Evolutionary conservation across 1,140 invertebrate species (phyloP), one percentile per base, ranked within the genome.

Genomic region (Venturia canescens): DNA sequence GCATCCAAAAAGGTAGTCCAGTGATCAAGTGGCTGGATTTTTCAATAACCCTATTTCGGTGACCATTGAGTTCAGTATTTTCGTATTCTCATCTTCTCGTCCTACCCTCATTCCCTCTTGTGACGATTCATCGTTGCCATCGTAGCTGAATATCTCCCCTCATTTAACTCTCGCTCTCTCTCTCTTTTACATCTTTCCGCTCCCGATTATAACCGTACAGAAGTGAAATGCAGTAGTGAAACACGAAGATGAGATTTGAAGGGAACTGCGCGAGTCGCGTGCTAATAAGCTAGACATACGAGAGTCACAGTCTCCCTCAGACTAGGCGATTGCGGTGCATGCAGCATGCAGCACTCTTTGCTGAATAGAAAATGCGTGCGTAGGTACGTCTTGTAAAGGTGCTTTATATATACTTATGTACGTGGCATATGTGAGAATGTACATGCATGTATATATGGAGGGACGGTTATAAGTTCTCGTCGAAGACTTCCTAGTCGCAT

Each of bases 161-260:
- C 44, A 13, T 16, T 9, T 34, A 27, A 34, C 50, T 34, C 27
- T 5, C 72, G 11, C 18, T 50, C 50, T 34, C 27, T 5, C 72
- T 21, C 18, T 50, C 31, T 21, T 34, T 18, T 31, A 18, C 48
- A 57, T 16, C 16, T 63, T 53, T 27, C 27, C 27, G 5, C 29
- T 60, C 29, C 29, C 63, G 27, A 76, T 76, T 76, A 76, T 63
- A 69, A 18, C 66, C 74, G 53, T 60, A 53, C 74, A 18, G 16
- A 29, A 76, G 74, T 76, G 74, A 76, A 76, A 38, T 60, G 74
- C 74, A 18, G 16, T 29, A 76, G 74, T 76, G 74, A 76, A 76
- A 76, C 16, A 76, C 53, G 74, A 60, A 76, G 74, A 76, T 76
- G 74, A 76, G 74, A 77, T 77, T 77, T 77, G 75, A 77, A 31